A percentile compares a stretch with the other conserved stretches of the same genome.
These are phyloP conservation scores for Cryptoleucopteryx plumbea DNA, from an alignment of 2,113 vertebrate genomes.

Conservation along the genomic window DNA sequence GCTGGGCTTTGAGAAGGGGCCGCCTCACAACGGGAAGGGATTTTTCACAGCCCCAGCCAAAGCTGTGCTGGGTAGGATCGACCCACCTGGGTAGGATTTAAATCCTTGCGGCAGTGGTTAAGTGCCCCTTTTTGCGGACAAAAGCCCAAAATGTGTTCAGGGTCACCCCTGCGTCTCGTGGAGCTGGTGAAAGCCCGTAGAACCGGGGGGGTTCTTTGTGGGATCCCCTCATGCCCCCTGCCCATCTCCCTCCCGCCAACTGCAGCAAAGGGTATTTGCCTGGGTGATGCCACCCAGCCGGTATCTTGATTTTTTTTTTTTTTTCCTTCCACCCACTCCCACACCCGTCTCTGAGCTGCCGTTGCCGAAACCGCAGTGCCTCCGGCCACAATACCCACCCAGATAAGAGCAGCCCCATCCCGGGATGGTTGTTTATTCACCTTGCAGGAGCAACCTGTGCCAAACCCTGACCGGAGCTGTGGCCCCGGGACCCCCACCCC, in stretches of 20 bases:
- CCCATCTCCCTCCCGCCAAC: not conserved
- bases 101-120: not conserved
- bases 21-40: slow-evolving; percentile 62
- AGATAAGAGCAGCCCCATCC: not conserved
- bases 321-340: not conserved
- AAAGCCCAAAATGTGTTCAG: not conserved
- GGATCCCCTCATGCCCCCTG: not conserved
- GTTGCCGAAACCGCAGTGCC: not conserved
- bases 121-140: not conserved
- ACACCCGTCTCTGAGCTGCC: not conserved
- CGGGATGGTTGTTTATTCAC: not conserved
- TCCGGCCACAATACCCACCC: not conserved
- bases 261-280: not conserved
- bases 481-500: rapidly evolving
- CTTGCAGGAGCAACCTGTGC: not conserved
- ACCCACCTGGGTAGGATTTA: slow-evolving; percentile 14
- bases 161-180: not conserved
- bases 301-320: not conserved
- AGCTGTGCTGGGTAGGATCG: slow-evolving; percentile 25
- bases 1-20: slow-evolving; percentile 46
- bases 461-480: rapidly evolving
- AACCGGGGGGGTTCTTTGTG: rapidly evolving
- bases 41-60: slow-evolving; percentile 67
- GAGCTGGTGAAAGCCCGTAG: not conserved
- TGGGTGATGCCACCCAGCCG: not conserved